Evolutionary conservation across 92 coral and sea anemone genomes (phyloP).

Genomic region (Zoanthus solanderi): DNA sequence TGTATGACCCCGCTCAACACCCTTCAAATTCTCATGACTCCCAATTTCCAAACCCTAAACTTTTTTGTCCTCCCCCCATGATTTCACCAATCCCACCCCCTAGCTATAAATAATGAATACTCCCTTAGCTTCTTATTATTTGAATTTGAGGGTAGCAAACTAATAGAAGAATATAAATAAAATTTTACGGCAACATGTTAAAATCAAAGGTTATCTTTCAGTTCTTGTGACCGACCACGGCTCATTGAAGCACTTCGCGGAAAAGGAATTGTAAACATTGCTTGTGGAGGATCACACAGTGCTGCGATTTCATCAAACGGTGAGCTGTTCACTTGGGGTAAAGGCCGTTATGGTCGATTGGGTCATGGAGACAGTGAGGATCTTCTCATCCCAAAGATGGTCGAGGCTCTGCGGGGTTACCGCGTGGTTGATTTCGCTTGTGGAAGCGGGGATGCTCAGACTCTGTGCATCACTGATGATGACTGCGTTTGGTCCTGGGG

Average conservation of each 20-base stretch:
- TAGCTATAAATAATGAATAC: too few relatives aligned
- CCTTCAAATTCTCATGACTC: too few relatives aligned
- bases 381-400: constrained; percentile 87
- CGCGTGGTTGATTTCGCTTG: constrained; percentile 96
- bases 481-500: constrained; percentile 99
- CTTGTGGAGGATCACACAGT: constrained; percentile 98
- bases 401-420: constrained; percentile 91
- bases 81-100: too few relatives aligned
- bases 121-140: too few relatives aligned
- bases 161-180: background rate
- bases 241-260: constrained; percentile 90
- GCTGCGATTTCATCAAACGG: constrained; percentile 85
- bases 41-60: too few relatives aligned
- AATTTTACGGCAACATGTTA: background rate
- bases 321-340: constrained; percentile 98
- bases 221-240: constrained; percentile 94
- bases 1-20: too few relatives aligned
- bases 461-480: constrained; percentile 96
- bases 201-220: constrained; percentile 16
- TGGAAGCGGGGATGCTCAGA: constrained; percentile 99
- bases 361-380: constrained; percentile 99
- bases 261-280: constrained; percentile 82
- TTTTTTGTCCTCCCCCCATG: too few relatives aligned
- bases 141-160: too few relatives aligned
- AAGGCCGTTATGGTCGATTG: constrained; percentile 96